Percentiles rank a stretch among this genome's conserved stretches.
Evolutionary conservation across 2,797 vertebrate genomes (phyloP).

Genomic region (Melanotaenia parkinsoni): DNA sequence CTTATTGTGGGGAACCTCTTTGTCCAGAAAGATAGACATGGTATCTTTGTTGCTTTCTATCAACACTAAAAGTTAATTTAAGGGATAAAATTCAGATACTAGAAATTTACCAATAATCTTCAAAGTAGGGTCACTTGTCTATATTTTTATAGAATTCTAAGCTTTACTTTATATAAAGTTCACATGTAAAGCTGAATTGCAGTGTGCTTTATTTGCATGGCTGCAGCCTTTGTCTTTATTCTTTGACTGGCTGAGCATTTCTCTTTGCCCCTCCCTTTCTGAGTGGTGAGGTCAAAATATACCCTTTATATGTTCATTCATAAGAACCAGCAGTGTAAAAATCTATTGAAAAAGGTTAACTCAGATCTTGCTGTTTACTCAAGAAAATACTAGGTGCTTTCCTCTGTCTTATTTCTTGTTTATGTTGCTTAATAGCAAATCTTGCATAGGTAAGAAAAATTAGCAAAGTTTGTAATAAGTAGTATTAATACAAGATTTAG

Average conservation of each 20-base stretch:
- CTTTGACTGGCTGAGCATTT: conserved; percentile 34
- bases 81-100: too few relatives aligned
- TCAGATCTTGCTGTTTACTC: conserved; percentile 25
- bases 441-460: background rate
- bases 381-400: conserved; percentile 24
- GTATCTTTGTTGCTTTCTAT: too few relatives aligned
- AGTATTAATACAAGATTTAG: background rate
- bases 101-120: too few relatives aligned
- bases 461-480: background rate
- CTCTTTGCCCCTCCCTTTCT: conserved; percentile 36
- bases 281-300: conserved; percentile 65
- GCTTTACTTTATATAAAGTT: background rate
- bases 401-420: conserved; percentile 20
- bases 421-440: conserved; percentile 24
- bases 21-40: too few relatives aligned
- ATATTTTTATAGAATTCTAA: too few relatives aligned
- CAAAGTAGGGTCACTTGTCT: too few relatives aligned
- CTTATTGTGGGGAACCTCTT: too few relatives aligned
- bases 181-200: conserved; percentile 5
- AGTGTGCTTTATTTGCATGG: conserved; percentile 37
- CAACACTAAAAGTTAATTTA: too few relatives aligned
- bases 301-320: conserved; percentile 71
- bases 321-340: conserved; percentile 53
- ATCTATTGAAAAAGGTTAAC: conserved; percentile 54
- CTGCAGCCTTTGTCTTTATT: conserved; percentile 31